Conservation (phyloP, 2,113 vertebrate species). For the Nestor notabilis region DNA sequence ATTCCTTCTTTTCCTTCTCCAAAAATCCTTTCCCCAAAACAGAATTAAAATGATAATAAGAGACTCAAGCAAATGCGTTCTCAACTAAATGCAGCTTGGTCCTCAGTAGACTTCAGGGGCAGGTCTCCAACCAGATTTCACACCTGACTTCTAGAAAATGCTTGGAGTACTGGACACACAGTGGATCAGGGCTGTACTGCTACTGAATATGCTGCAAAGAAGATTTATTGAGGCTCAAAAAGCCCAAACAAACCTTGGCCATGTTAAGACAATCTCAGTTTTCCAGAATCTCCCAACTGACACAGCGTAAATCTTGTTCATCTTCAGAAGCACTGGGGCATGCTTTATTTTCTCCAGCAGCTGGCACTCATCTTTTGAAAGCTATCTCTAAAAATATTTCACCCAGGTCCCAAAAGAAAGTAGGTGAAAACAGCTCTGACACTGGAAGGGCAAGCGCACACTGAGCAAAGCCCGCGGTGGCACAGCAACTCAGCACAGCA, state of each 20-base stretch:
- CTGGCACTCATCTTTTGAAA: neutral
- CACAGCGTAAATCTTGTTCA: neutral
- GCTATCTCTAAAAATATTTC: neutral
- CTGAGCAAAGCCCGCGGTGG: neutral
- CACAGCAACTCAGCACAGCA: neutral
- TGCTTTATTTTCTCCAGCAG: neutral
- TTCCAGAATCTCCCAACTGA: neutral
- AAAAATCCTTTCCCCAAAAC: neutral
- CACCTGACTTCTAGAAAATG: neutral
- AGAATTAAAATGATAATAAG: neutral
- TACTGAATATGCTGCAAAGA: neutral
- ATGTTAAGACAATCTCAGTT: neutral
- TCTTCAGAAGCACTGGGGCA: neutral
- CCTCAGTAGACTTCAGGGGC: neutral
- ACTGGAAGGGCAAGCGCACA: neutral
- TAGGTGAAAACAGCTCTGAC: neutral
- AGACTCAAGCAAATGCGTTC: neutral
- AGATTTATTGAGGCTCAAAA: neutral
- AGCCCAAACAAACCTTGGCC: neutral
- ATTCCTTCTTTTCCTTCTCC: neutral
- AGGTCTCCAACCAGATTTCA: neutral
- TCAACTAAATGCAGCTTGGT: neutral
- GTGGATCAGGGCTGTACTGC: neutral
- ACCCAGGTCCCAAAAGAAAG: neutral
- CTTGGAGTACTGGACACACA: neutral